A percentile compares a stretch with the other conserved stretches of the same genome.
phyloP scores from a whole-genome alignment of 2,113 vertebrate genomes.

The Pleuronectes platessa region DNA sequence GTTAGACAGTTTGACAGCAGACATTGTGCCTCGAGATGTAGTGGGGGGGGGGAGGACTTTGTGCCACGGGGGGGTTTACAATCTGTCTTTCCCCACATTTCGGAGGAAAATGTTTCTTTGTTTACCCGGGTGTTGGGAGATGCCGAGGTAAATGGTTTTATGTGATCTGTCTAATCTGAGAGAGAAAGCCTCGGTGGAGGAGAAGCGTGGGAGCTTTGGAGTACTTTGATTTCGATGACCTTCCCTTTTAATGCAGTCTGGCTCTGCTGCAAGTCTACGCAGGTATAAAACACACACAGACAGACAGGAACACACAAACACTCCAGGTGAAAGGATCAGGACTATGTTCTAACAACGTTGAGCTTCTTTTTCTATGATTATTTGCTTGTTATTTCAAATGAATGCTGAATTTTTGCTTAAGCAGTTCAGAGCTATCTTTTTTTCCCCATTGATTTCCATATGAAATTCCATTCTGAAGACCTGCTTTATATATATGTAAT shows the following conservation, averaged over 20 bases:
- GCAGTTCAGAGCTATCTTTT: too few species aligned
- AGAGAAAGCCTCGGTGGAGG: conserved; percentile 40
- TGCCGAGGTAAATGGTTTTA: conserved; percentile 51
- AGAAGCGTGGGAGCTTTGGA: conserved; percentile 62
- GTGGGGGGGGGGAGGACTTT: conserved; percentile 64
- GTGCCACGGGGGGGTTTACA: conserved; percentile 62
- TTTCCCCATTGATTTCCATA: too few species aligned
- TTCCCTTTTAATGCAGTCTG: conserved; percentile 57
- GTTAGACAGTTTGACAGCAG: conserved; percentile 59
- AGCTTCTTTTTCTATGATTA: neutral
- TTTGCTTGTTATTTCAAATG: neutral
- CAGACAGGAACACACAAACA: neutral
- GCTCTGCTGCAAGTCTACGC: conserved; percentile 49
- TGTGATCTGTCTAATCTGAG: conserved; percentile 63
- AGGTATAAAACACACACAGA: conserved; percentile 42
- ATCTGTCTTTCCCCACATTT: conserved; percentile 41
- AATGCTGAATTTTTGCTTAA: too few species aligned
- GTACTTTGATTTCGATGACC: conserved; percentile 67
- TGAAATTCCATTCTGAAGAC: too few species aligned
- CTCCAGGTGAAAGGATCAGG: neutral
- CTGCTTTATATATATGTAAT: too few species aligned
- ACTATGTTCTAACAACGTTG: neutral
- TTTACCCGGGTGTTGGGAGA: conserved; percentile 45
- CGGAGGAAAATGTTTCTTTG: conserved; percentile 55
- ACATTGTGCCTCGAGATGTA: conserved; percentile 52